Percentiles rank a stretch among this genome's conserved stretches.
Evolutionary conservation across 2,113 vertebrate species (phyloP).

Genomic region (Menura novaehollandiae): DNA sequence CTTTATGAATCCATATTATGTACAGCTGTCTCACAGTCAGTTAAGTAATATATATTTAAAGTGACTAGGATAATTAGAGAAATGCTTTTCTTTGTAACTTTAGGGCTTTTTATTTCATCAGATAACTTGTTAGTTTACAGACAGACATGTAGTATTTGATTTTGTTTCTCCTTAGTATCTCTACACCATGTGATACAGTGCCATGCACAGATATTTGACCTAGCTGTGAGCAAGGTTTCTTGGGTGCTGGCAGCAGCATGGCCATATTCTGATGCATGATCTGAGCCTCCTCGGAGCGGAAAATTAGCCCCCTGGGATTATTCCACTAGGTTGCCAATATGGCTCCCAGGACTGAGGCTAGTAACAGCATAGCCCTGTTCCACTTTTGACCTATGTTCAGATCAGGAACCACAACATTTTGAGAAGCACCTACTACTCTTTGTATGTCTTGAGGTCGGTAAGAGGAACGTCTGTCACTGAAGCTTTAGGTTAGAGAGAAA

Average conservation of each 20-base stretch:
- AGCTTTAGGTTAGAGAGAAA: neutral
- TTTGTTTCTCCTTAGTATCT: neutral
- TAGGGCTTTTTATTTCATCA: accelerated
- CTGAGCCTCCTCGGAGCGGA: neutral
- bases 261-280: neutral
- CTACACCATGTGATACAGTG: neutral
- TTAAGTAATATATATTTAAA: neutral
- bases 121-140: neutral
- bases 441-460: neutral
- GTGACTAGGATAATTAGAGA: neutral
- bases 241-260: neutral
- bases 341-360: neutral
- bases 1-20: neutral
- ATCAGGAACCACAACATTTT: neutral
- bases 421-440: neutral
- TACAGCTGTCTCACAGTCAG: neutral
- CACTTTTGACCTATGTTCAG: neutral
- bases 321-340: neutral
- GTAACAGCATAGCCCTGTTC: neutral
- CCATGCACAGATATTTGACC: neutral
- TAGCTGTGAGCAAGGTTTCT: conserved; percentile 15
- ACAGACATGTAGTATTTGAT: neutral
- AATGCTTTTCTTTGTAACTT: neutral
- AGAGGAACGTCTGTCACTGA: neutral
- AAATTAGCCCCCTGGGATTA: neutral